phyloP scores from a whole-genome alignment of 1,140 invertebrate species.

The Heliconius hermathena region DNA sequence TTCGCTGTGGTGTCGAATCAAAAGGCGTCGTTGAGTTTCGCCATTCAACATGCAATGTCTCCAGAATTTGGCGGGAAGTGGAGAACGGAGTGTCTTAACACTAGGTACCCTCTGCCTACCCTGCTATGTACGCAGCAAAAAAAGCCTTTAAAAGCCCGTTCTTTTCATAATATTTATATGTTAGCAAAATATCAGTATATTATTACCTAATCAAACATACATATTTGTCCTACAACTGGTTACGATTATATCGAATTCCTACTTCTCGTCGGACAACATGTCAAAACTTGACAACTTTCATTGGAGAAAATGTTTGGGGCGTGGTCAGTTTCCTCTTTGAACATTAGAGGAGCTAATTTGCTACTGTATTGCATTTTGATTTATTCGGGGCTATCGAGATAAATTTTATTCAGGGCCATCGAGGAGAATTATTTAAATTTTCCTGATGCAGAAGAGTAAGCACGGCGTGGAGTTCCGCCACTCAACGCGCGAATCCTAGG shows the following conservation, averaged over 20 bases:
- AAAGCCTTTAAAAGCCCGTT: neutral
- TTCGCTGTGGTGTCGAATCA: too few relatives aligned
- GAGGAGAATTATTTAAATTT: neutral
- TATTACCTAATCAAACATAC: constrained; percentile 19
- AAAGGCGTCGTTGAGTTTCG: too few relatives aligned
- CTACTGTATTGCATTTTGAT: neutral
- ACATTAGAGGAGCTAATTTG: neutral
- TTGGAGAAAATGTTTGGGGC: constrained; percentile 25
- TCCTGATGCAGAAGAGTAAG: neutral
- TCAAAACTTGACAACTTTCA: constrained; percentile 27
- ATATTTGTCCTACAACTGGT: constrained; percentile 26
- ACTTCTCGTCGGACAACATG: constrained; percentile 10
- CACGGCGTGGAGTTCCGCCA: too few relatives aligned
- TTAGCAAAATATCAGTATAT: constrained; percentile 3
- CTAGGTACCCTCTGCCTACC: too few relatives aligned
- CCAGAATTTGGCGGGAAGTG: too few relatives aligned
- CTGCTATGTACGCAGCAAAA: too few relatives aligned
- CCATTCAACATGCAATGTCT: too few relatives aligned
- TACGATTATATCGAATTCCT: constrained; percentile 17
- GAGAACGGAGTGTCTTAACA: too few relatives aligned
- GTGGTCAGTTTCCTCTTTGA: constrained; percentile 12
- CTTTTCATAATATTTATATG: neutral
- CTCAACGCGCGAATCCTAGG: too few relatives aligned
- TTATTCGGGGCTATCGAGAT: neutral
- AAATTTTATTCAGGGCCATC: neutral